Base-by-base conservation (phyloP, 1,140 invertebrate genomes). In the Drosophila ficusphila region DNA sequence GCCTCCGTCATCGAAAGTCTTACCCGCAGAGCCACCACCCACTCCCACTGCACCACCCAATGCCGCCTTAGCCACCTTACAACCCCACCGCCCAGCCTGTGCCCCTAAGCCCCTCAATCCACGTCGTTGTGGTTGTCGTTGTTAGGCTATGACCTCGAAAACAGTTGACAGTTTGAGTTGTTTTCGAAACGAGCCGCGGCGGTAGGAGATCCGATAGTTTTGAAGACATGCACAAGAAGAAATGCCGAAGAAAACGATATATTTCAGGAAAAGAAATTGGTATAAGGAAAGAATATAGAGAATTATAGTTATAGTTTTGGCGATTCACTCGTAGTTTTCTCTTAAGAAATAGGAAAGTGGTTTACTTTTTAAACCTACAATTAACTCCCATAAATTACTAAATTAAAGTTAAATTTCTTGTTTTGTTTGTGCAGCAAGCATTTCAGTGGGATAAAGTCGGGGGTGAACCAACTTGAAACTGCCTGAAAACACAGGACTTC, bases 111-210 rank as follows among this genome's bases (percentile, higher is more conserved):
- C 23, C 60, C 38, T 5, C n/a, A 53, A 25, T 36, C 56, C 56
- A n/a, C 56, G 14, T 36, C 25, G 54, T 58, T 58, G 41, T 36
- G 39, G 39, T 16, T 64, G 41, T 61, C 41, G 79, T 86, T 88
- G 81, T 86, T 86, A 88, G 76, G 82, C 82, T 86, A 48, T 86
- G 81, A 86, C 81, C 81, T 86, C 81, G 81, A 86, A 86, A 86
- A 74, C 82, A 65, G 76, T 86, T 83, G 81, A 72, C 79, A 79
- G 74, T 77, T 77, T 61, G 44, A 88, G 76, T 81, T 86, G 72
- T 85, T 74, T 85, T 76, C 82, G 72, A 64, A 64, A 70, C 76
- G 81, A 25, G 25, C n/a, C 11, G 14, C 4, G 25, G 23, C 34
- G 18, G 39, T 18, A 23, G 48, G 61, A 69, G 48, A 48, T 54